A percentile compares a stretch with the other conserved stretches of the same genome.
Evolutionary conservation across 2,113 vertebrate genomes (phyloP).

Genomic region (Saguinus midas): DNA sequence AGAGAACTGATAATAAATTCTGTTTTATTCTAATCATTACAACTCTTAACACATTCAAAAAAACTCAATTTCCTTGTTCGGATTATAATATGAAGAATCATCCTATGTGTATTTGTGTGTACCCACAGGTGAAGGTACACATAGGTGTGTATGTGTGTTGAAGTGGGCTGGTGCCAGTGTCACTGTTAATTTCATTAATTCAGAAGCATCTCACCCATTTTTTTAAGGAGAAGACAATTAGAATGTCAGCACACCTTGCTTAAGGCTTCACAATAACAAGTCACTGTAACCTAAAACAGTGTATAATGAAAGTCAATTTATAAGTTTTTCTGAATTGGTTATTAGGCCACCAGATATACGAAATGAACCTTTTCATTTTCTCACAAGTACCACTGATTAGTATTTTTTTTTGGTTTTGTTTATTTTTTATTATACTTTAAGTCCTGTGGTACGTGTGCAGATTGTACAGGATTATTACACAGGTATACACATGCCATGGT

Average conservation of each 20-base stretch:
- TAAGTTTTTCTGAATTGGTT: background rate
- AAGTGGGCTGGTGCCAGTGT: background rate
- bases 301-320: background rate
- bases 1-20: background rate
- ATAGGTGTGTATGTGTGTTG: background rate
- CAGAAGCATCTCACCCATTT: background rate
- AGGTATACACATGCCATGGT: too few species aligned
- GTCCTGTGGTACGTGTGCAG: too few species aligned
- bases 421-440: too few species aligned
- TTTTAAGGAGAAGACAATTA: background rate
- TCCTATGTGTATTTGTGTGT: background rate
- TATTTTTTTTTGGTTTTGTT: background rate
- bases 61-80: conserved; percentile 22
- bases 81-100: background rate
- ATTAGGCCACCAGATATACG: background rate
- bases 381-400: background rate
- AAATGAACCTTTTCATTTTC: background rate
- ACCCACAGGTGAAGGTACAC: background rate
- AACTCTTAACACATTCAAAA: background rate
- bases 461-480: too few species aligned
- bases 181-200: background rate
- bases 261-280: background rate
- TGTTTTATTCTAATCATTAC: background rate
- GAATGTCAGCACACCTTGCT: background rate
- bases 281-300: background rate